Evolutionary conservation across 2,888 invertebrate species (phyloP).

Genomic region (Temnothorax rugatulus): DNA sequence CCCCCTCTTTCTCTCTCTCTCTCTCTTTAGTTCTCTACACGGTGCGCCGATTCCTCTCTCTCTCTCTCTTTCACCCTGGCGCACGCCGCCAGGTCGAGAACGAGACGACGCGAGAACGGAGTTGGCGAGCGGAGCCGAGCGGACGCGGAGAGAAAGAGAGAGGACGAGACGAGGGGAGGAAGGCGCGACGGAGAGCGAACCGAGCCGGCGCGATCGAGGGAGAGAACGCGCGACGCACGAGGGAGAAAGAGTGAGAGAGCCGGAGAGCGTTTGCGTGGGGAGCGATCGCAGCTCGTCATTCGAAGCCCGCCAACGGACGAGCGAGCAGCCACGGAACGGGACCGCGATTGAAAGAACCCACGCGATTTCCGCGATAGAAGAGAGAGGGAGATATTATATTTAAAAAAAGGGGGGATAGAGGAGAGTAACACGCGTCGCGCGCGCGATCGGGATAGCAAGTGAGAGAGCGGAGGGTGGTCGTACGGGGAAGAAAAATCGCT

Average conservation of each 20-base stretch:
- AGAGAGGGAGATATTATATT: neutral
- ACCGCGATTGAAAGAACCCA: slow-evolving; percentile 77
- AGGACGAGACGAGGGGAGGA: slow-evolving; percentile 32
- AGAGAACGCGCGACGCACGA: slow-evolving; percentile 64
- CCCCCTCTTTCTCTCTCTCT: neutral
- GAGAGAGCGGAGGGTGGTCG: slow-evolving; percentile 12
- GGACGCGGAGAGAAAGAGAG: slow-evolving; percentile 50
- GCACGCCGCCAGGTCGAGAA: slow-evolving; percentile 54
- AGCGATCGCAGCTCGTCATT: slow-evolving; percentile 83
- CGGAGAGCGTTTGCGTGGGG: slow-evolving; percentile 78
- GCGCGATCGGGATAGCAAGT: slow-evolving; percentile 32
- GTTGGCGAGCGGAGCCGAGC: slow-evolving; percentile 53
- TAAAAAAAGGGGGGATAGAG: slow-evolving; percentile 43
- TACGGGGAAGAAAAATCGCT: neutral
- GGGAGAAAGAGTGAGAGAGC: slow-evolving; percentile 68
- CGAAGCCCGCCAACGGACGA: slow-evolving; percentile 86
- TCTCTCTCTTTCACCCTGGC: slow-evolving; percentile 40
- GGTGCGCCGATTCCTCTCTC: slow-evolving; percentile 23
- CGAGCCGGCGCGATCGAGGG: slow-evolving; percentile 59
- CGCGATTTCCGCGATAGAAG: slow-evolving; percentile 67
- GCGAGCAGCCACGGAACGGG: slow-evolving; percentile 84
- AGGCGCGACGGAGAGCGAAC: slow-evolving; percentile 26
- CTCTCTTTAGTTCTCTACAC: neutral
- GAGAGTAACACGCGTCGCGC: slow-evolving; percentile 28
- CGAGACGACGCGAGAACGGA: slow-evolving; percentile 57